Base-by-base conservation (phyloP, 2,113 vertebrate species). In the Leuciscus idus region DNA sequence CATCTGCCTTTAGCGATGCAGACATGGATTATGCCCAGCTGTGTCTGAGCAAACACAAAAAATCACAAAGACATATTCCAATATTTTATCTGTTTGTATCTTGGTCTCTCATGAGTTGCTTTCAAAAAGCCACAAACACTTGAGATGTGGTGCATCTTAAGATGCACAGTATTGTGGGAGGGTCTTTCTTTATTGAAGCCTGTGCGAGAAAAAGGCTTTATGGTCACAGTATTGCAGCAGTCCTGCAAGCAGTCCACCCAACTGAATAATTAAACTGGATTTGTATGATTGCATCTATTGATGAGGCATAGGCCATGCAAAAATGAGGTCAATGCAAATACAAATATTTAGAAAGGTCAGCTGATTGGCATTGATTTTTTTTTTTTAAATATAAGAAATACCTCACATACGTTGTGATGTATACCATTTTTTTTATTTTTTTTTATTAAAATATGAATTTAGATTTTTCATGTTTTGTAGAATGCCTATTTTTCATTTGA, bases 1-100 rank as follows among this genome's bases (percentile, higher is more conserved):
- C 93, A 93, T 95, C 94, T 96, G 93, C 95, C 96, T 95, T 95
- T 87, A 92, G 84, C 9, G 30, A 48, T 81, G 30, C 91, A 93
- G 92, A 94, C 93, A 94, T 96, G 94, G 94, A 87, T 77, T 73
- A 68, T n/a, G 68, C 55, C 82, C 46, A 79, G 82, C 46, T 50
- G 17, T 86, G 79, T 90, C 74, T 90, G 90, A 87, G 89, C 88
- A 85, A 89, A 89, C 90, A 82, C 76, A 88, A 91, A 23, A 90
- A 70, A 93, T 92, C 91, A 93, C 91, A 91, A 90, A 92, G 88
- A 70, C 88, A 85, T 85, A 81, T 52, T 39, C 50, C 77, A 33
- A 80, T 90, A 85, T 89, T 87, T 72, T 10, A 55, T 15, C 48
- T 52, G 28, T 83, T 89, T 81, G 50, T 52, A 43, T 80, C 39